Evolutionary conservation across 37 sponge, comb jelly and placozoan species (phyloP), one percentile per base, ranked within the genome.

Genomic region (Diacarnus erythraeanus): DNA sequence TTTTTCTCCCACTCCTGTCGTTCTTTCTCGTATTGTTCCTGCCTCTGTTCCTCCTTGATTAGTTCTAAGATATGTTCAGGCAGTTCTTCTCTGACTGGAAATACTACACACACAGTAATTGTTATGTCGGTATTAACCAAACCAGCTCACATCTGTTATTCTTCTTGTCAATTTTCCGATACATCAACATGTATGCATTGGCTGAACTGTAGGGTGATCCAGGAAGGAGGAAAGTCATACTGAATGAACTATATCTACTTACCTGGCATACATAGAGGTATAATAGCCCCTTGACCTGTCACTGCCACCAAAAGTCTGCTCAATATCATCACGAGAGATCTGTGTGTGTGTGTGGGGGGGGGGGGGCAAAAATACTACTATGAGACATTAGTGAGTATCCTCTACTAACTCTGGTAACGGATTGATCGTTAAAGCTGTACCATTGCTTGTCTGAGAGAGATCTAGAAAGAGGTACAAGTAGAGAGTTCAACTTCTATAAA

Each of bases 121-220:
- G 22, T 37, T 20, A 8, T 5, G 8, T 31, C 66, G 22, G 36
- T 69, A 37, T 35, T 9, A 30, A 69, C 70, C 40, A 69, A 8
- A 12, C 10, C 22, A 22, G 8, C 78, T 64, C 33, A 89, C 94
- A 58, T 79, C 66, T 77, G 47, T 93, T 93, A 17, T 37, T 74
- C 0, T 61, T 41, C 41, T 57, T n/a, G 44, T 91, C 59, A 8
- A 94, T 63, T 65, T 74, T 75, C 36, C 97, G 80, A 71, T 96
- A 96, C 97, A 96, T 94, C 44, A 96, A 64, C 97, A 96, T 96
- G 87, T 96, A 96, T 5, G 97, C 97, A 88, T 96, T 96, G 56
- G 97, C 91, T 57, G 94, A 96, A 37, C 88, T 85, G 64, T 36
- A n/a, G 54, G 25, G 34, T 3, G 1, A n/a, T n/a, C n/a, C n/a